Percentiles rank a stretch among this genome's conserved stretches.
phyloP scores from a whole-genome alignment of 2,888 invertebrate genomes.

The Ditula angustiorana region DNA sequence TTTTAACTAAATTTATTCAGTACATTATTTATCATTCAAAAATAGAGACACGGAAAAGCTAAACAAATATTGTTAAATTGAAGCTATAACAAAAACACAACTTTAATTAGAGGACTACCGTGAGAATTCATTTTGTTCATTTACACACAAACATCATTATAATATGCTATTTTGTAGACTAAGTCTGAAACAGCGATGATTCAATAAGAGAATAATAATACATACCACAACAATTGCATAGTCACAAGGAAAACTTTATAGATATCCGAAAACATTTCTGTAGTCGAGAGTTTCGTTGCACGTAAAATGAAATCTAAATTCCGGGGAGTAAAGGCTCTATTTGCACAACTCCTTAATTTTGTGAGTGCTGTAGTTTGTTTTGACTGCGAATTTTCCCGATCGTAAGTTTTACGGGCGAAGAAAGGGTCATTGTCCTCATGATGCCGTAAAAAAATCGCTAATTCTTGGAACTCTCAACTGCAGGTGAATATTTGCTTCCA shows the following conservation, averaged over 20 bases:
- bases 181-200: conserved; percentile 7
- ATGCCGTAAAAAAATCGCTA: conserved; percentile 57
- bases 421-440: conserved; percentile 69
- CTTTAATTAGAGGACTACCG: no score
- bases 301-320: conserved; percentile 22
- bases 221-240: conserved; percentile 19
- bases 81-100: no score
- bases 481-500: conserved; percentile 25
- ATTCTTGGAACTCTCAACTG: conserved; percentile 16
- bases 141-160: not conserved
- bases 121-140: no score
- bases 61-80: no score
- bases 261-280: not conserved
- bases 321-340: conserved; percentile 14
- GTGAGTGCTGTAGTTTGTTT: conserved; percentile 65
- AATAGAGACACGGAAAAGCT: no score
- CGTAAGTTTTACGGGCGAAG: conserved; percentile 65
- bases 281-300: not conserved
- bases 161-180: not conserved
- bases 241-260: conserved; percentile 29
- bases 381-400: conserved; percentile 75
- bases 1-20: no score
- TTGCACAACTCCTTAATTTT: conserved; percentile 7
- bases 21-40: no score
- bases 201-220: not conserved